Evolutionary conservation across 1,140 invertebrate genomes (phyloP).

Genomic region (Apolygus lucorum): DNA sequence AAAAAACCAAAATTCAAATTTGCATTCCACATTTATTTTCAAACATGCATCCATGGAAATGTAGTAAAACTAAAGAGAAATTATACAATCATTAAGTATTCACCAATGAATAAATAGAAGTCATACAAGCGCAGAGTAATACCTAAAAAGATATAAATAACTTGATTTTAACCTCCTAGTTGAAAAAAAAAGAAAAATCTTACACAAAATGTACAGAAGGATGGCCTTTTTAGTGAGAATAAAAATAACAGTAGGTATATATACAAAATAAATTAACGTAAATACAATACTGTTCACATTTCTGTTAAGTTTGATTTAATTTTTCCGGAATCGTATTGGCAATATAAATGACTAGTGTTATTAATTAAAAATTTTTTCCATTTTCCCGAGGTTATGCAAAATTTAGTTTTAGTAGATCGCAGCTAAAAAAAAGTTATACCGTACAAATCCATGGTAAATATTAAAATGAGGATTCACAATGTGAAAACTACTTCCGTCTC

Average conservation of each 20-base stretch:
- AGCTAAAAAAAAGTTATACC: too few relatives aligned
- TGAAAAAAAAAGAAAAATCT: too few relatives aligned
- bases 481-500: too few relatives aligned
- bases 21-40: slow-evolving; percentile 5
- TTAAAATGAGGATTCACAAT: too few relatives aligned
- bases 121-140: background rate
- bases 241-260: too few relatives aligned
- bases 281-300: slow-evolving; percentile 7
- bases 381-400: background rate
- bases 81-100: background rate
- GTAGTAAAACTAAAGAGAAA: background rate
- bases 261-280: slow-evolving; percentile 1
- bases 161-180: background rate
- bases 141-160: background rate
- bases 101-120: slow-evolving; percentile 8
- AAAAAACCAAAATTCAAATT: background rate
- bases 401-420: too few relatives aligned
- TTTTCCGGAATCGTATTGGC: background rate
- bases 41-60: background rate
- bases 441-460: too few relatives aligned
- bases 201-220: background rate
- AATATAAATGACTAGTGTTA: background rate
- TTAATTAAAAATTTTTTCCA: background rate
- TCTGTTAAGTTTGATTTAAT: background rate
- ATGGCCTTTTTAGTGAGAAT: background rate